Base-by-base conservation (phyloP, 2,113 vertebrate species). In the Cettia cetti region DNA sequence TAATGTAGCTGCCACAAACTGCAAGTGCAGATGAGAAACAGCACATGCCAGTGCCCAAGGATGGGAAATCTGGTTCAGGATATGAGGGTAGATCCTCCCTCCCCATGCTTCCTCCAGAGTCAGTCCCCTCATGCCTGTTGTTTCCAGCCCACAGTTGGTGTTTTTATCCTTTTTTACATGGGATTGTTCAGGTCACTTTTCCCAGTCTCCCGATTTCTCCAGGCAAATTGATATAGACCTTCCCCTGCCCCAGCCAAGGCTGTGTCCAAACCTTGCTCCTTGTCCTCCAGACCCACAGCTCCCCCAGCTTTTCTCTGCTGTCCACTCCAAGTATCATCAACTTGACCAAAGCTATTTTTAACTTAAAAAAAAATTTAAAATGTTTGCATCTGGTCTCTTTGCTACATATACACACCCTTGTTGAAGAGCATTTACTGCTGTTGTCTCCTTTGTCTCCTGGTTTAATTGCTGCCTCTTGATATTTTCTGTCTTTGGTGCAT, bases 331-430 rank as follows among this genome's bases (percentile, higher is more conserved):
- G n/a, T 14, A 31, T 50, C 39, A 33, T 47, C 18, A 78, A 52
- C 17, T 54, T 66, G 33, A 56, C 24, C 17, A 13, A 61, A 78
- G 27, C 3, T 68, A n/a, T 47, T 89, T 75, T 54, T 40, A 40
- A 26, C 8, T 66, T 70, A 7, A 23, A 5, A 4, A n/a, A n/a
- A n/a, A n/a, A n/a, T n/a, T n/a, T 0, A 10, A 59, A 47, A 13
- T 1, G 0, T 44, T 45, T 82, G 37, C 13, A 76, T 60, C 37
- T 39, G 28, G 4, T 86, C 37, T 60, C 56, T 85, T 23, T 60
- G 26, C 21, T 75, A 11, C 11, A 6, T 10, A 17, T 23, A 12
- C 3, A 11, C 14, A 19, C 21, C 23, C 57, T 65, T 68, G 40
- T 37, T 82, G n/a, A 54, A 66, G 28, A 42, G 10, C 27, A 16